Evolutionary conservation across 1,140 invertebrate genomes (phyloP), one percentile per base, ranked within the genome.

Genomic region (Leptinotarsa undecemlineata): DNA sequence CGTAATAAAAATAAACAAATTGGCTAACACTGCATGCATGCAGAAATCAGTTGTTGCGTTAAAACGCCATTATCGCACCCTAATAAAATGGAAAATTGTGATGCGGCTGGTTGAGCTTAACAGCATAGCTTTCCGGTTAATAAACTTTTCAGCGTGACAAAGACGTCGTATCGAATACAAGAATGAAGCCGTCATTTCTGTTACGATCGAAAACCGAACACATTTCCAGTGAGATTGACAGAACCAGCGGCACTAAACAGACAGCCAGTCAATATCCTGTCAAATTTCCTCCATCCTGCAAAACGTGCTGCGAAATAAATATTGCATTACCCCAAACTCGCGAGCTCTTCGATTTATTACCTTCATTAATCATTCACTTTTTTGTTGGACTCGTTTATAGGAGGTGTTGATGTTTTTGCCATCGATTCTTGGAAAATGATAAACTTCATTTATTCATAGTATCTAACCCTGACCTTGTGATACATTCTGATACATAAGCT

Each of bases 231-330:
- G n/a, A 47, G 66, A 68, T 68, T 68, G 66, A 68, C 66, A 68
- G 66, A n/a, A 68, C 23, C 23, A 68, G 23, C 66, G 23, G 42
- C 66, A 68, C 42, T 68, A 68, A 42, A 68, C 42, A 68, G 66
- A 68, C 66, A 47, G 23, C 66, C 42, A 68, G 66, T 68, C 66
- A 68, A 68, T 68, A 68, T 68, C 33, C 66, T 68, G 66, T 68
- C 66, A 68, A 33, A 68, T 68, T 68, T 42, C 42, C 66, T 68
- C 42, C 66, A 47, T 17, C 66, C 51, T 57, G 66, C 42, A 68
- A 47, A 68, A 33, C 66, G 23, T 23, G n/a, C 23, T 17, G 33
- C 66, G 66, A 42, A 68, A 68, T 68, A 42, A 68, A 68, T 68
- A 68, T 68, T 68, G 66, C 66, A 33, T 68, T 42, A 68, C 23